Evolutionary conservation across 1,140 invertebrate species (phyloP).

Genomic region (Pseudoatta argentina): DNA sequence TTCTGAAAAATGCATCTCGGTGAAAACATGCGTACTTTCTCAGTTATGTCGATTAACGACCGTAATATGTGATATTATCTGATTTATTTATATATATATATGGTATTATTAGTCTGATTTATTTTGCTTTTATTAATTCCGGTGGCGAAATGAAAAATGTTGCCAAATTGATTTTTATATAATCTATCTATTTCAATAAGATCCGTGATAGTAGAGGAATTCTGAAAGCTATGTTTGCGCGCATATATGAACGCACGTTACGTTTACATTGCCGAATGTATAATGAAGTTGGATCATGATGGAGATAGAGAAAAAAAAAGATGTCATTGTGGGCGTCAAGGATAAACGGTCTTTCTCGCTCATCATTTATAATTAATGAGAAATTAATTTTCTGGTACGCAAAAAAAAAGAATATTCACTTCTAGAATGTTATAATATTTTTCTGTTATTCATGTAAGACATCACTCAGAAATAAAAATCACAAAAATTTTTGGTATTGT

Average conservation of each 20-base stretch:
- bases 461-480: not conserved
- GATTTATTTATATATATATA: not conserved
- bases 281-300: conserved; percentile 53
- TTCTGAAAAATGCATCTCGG: not conserved
- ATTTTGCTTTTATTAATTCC: not conserved
- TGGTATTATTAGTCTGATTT: conserved; percentile 6
- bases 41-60: conserved; percentile 33
- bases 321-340: conserved; percentile 43
- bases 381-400: conserved; percentile 28
- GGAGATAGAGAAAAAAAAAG: conserved; percentile 5
- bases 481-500: not conserved
- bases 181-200: conserved; percentile 21
- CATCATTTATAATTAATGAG: conserved; percentile 22
- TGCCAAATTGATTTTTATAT: conserved; percentile 18
- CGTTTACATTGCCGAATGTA: conserved; percentile 37
- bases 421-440: conserved; percentile 2
- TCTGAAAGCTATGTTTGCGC: conserved; percentile 49
- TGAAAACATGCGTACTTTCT: conserved; percentile 26
- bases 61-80: conserved; percentile 29
- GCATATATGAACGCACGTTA: not conserved
- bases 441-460: not conserved
- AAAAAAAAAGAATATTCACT: not conserved
- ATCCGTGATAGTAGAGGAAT: conserved; percentile 32
- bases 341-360: conserved; percentile 31
- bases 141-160: conserved; percentile 14